phyloP scores from a whole-genome alignment of 2,113 vertebrate species.

The Eupsittula cactorum region DNA sequence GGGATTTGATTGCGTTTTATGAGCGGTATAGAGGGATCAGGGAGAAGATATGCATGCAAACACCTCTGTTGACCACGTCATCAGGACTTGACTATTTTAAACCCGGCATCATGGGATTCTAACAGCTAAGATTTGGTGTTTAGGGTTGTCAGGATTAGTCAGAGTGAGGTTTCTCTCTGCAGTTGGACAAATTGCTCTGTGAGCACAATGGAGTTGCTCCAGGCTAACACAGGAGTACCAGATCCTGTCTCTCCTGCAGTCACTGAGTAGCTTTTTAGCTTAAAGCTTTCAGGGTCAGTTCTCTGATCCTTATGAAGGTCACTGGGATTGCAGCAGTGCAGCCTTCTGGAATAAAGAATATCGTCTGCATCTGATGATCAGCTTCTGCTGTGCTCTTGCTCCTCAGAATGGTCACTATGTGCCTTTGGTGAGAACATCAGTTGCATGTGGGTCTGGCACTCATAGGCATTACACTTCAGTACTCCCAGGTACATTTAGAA shows the following conservation, averaged over 20 bases:
- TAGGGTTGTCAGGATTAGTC: not conserved
- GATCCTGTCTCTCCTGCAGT: not conserved
- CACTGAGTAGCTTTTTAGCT: not conserved
- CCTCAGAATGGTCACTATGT: not conserved
- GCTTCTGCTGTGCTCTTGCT: not conserved
- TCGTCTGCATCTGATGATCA: rapidly evolving
- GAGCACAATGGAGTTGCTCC: not conserved
- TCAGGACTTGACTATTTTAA: not conserved
- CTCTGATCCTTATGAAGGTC: constrained; percentile 20
- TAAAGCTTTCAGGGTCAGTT: not conserved
- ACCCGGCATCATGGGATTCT: not conserved
- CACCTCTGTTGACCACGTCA: not conserved
- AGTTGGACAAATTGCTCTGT: not conserved
- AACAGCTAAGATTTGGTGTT: not conserved
- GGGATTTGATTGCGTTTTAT: not conserved
- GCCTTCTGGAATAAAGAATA: not conserved
- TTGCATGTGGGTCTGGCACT: rapidly evolving
- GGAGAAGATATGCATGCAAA: not conserved
- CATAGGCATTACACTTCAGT: not conserved
- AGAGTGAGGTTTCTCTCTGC: not conserved
- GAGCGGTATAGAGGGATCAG: not conserved
- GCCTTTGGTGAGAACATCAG: not conserved
- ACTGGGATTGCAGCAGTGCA: not conserved
- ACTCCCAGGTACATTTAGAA: not conserved
- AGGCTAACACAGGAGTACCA: not conserved